Evolutionary conservation across 1,140 invertebrate species (phyloP).

Genomic region (Aphaenogaster floridana): DNA sequence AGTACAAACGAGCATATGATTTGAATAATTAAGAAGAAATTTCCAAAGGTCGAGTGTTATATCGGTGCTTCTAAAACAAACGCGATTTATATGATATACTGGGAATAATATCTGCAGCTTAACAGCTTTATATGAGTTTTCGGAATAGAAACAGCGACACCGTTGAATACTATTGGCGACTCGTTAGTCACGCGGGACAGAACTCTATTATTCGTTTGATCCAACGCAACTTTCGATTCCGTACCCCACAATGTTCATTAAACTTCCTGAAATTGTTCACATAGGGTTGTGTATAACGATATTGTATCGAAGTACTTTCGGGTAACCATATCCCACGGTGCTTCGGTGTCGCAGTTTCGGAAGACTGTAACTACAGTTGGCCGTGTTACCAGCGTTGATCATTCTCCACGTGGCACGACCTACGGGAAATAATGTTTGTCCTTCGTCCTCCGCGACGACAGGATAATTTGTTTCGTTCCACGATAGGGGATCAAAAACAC

Average conservation of each 20-base stretch:
- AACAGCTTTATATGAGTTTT: not conserved
- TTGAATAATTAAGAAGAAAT: not conserved
- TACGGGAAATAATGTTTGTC: conserved; percentile 33
- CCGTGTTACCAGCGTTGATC: not conserved
- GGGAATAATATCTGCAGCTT: not conserved
- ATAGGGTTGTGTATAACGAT: not conserved
- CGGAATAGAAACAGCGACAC: not conserved
- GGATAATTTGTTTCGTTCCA: conserved; percentile 53
- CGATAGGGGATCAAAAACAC: conserved; percentile 58
- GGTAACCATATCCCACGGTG: not conserved
- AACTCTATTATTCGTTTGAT: conserved; percentile 66
- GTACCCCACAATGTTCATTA: not conserved
- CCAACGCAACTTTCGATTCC: conserved; percentile 45
- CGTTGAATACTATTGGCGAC: conserved; percentile 37
- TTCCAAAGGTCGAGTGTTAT: not conserved
- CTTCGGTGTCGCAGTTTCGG: not conserved
- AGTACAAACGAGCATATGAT: not conserved
- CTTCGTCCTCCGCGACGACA: conserved; percentile 10
- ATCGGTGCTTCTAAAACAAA: not conserved
- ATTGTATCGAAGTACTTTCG: not conserved
- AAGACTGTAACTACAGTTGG: not conserved
- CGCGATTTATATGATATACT: not conserved
- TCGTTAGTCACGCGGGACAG: conserved; percentile 58
- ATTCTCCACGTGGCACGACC: conserved; percentile 44
- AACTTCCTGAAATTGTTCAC: conserved; percentile 9